Percentiles rank a stretch among this genome's conserved stretches.
phyloP scores from a whole-genome alignment of 2,888 invertebrate species.

The Idaea biselata region DNA sequence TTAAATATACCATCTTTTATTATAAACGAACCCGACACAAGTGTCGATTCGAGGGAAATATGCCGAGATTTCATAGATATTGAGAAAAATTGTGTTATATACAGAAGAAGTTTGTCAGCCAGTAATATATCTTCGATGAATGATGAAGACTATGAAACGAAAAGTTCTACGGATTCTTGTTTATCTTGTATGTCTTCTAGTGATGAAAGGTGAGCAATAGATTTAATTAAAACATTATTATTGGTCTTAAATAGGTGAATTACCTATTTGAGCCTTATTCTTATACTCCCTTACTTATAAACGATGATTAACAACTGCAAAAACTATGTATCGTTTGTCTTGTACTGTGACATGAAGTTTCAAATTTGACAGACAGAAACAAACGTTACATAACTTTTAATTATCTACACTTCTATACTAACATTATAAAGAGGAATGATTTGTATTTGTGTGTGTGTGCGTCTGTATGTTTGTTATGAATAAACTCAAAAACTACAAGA shows the following conservation, averaged over 20 bases:
- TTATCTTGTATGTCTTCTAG: slow-evolving; percentile 56
- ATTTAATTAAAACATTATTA: not conserved
- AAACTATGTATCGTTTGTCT: no score
- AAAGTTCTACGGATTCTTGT: slow-evolving; percentile 59
- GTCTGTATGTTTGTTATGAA: no score
- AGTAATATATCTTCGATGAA: slow-evolving; percentile 53
- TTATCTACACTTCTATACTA: no score
- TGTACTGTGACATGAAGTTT: no score
- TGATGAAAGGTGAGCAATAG: slow-evolving; percentile 57
- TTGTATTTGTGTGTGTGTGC: no score
- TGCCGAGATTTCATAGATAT: slow-evolving; percentile 57
- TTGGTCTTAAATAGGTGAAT: not conserved
- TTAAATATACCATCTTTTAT: slow-evolving; percentile 56
- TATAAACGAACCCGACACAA: slow-evolving; percentile 50
- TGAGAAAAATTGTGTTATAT: slow-evolving; percentile 55
- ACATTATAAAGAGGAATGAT: no score
- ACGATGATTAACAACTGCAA: no score
- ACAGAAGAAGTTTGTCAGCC: slow-evolving; percentile 54
- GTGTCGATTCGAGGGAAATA: slow-evolving; percentile 42
- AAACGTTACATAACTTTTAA: no score
- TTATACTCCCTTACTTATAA: no score
- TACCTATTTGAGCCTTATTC: no score
- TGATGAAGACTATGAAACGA: slow-evolving; percentile 37
- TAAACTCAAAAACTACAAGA: no score
- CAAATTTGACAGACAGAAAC: no score